A percentile compares a stretch with the other conserved stretches of the same genome.
phyloP scores from a whole-genome alignment of 2,113 vertebrate species.

The Stegostoma tigrinum region DNA sequence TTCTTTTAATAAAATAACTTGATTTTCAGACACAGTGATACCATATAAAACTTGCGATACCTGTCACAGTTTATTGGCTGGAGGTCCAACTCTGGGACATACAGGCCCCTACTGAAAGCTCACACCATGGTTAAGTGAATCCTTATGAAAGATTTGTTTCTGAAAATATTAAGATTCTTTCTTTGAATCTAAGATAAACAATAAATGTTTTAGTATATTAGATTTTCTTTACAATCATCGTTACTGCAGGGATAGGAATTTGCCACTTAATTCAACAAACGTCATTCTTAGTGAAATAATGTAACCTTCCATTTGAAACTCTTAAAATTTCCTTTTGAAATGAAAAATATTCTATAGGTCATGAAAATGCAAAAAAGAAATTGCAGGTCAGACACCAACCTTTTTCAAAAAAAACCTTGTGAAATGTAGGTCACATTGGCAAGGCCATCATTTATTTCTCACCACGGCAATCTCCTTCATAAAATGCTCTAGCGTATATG shows the following conservation, averaged over 20 bases:
- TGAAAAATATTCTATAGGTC: neutral
- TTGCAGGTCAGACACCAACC: neutral
- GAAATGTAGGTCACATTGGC: neutral
- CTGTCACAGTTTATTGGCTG: neutral
- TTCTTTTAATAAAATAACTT: neutral
- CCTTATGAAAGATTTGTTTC: neutral
- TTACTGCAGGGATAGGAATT: neutral
- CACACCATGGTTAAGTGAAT: neutral
- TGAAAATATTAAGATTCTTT: neutral
- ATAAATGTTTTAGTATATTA: neutral
- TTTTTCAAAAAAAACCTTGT: too few relatives aligned
- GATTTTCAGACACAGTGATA: neutral
- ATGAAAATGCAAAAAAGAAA: neutral
- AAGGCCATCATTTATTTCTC: neutral
- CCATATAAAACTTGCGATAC: neutral
- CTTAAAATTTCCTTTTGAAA: neutral
- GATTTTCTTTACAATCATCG: neutral
- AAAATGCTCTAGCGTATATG: neutral
- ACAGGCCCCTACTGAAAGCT: neutral
- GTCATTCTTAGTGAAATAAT: neutral
- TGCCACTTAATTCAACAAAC: neutral
- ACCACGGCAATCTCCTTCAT: neutral
- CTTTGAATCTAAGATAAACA: neutral
- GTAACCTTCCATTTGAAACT: neutral
- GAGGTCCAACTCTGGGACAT: neutral